Conservation (phyloP, 2,888 invertebrate genomes). For the Yponomeuta sedellus region DNA sequence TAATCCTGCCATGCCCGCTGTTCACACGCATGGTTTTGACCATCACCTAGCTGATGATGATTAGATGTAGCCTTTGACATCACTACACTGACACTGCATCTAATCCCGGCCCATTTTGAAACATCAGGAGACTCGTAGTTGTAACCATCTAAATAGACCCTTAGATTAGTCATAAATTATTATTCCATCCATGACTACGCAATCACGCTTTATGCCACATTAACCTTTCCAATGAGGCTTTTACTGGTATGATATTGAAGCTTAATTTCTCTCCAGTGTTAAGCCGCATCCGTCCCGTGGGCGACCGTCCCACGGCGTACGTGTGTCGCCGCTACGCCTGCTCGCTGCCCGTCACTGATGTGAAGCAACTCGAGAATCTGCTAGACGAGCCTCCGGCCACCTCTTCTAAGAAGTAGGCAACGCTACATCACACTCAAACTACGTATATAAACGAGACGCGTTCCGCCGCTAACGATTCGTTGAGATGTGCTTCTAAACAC, state of each 20-base stretch:
- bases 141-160: neutral
- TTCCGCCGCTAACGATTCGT: too few relatives aligned
- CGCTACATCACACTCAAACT: too few relatives aligned
- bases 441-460: too few relatives aligned
- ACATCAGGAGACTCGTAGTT: neutral
- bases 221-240: neutral
- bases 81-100: neutral
- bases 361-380: slow-evolving; percentile 77
- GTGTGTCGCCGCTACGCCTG: slow-evolving; percentile 88
- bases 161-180: neutral
- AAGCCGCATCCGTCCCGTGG: slow-evolving; percentile 69
- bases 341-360: slow-evolving; percentile 83
- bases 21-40: slow-evolving; percentile 26
- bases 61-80: neutral
- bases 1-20: slow-evolving; percentile 42
- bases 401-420: neutral
- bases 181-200: neutral
- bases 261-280: slow-evolving; percentile 44
- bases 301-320: slow-evolving; percentile 82
- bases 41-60: slow-evolving; percentile 39
- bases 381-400: slow-evolving; percentile 58
- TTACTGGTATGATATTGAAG: neutral
- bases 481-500: too few relatives aligned
- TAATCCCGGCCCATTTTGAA: neutral
- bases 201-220: neutral